These are phyloP conservation scores for Pseudochromis fuscus DNA, from an alignment of 2,797 vertebrate species.

Conservation along the genomic window DNA sequence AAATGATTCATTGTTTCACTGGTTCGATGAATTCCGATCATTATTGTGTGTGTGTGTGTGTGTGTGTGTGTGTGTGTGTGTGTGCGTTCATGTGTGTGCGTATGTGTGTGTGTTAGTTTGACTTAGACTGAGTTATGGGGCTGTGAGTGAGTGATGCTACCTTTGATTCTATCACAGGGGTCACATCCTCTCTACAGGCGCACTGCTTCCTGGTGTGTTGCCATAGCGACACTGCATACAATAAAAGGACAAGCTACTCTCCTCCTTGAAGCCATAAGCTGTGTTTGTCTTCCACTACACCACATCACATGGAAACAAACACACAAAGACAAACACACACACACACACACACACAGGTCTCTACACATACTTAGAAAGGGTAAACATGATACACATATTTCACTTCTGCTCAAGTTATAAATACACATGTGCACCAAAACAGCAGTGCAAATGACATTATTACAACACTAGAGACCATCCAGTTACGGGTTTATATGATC, in stretches of 20 bases:
- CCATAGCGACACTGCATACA: conserved; percentile 59
- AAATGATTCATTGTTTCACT: no score
- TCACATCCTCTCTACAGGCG: conserved; percentile 53
- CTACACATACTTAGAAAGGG: neutral
- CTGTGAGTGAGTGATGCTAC: conserved; percentile 37
- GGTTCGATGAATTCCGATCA: no score
- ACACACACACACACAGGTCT: neutral
- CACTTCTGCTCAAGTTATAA: conserved; percentile 32
- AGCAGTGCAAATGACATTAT: conserved; percentile 57
- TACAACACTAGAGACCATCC: conserved; percentile 58
- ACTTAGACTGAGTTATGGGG: conserved; percentile 1
- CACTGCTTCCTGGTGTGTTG: conserved; percentile 67
- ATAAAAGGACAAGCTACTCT: conserved; percentile 48
- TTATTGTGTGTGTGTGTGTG: neutral
- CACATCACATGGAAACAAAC: conserved; percentile 39
- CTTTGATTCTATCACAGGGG: conserved; percentile 48
- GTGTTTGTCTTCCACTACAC: conserved; percentile 52
- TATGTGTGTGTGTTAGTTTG: neutral
- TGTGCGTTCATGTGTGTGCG: neutral
- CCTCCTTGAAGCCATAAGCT: conserved; percentile 42
- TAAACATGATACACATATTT: conserved; percentile 21
- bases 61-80: neutral
- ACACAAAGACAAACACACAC: conserved; percentile 11
- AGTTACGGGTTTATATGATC: conserved; percentile 69
- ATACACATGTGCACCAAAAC: conserved; percentile 36